phyloP scores from a whole-genome alignment of 1,140 invertebrate genomes.

The Proctacanthus coquilletti region DNA sequence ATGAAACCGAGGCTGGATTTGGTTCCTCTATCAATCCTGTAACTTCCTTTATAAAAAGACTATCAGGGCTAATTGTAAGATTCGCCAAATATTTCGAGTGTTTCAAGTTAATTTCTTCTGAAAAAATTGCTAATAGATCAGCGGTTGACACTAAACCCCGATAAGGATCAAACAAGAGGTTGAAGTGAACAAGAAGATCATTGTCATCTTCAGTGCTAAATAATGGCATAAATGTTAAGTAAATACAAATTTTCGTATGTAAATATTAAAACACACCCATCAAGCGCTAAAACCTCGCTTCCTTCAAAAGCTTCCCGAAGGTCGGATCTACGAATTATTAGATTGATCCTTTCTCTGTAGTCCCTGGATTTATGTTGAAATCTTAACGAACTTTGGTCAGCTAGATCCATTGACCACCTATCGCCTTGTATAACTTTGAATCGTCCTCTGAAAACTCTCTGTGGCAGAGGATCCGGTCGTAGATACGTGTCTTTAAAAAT shows the following conservation, averaged over 20 bases:
- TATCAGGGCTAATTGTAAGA: conserved; percentile 46
- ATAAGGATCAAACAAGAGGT: conserved; percentile 49
- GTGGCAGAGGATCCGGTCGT: conserved; percentile 52
- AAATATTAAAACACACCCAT: conserved; percentile 42
- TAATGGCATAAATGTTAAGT: conserved; percentile 6
- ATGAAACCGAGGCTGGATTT: conserved; percentile 21
- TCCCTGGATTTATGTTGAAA: conserved; percentile 51
- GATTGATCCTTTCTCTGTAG: conserved; percentile 55
- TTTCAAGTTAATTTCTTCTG: conserved; percentile 20
- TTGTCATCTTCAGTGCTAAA: conserved; percentile 41
- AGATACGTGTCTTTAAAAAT: conserved; percentile 77
- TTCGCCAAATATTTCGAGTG: conserved; percentile 41
- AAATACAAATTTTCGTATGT: conserved; percentile 3
- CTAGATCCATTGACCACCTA: conserved; percentile 41
- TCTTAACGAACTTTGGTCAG: conserved; percentile 45
- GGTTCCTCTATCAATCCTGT: conserved; percentile 24
- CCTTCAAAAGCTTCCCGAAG: conserved; percentile 31
- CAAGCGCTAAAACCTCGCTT: conserved; percentile 34
- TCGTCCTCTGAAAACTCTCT: conserved; percentile 62
- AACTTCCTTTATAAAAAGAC: conserved; percentile 46
- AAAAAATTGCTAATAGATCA: conserved; percentile 22
- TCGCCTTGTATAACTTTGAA: conserved; percentile 54
- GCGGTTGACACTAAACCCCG: conserved; percentile 25
- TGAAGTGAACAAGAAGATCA: conserved; percentile 55
- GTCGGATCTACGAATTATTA: conserved; percentile 55